phyloP scores from a whole-genome alignment of 2,113 vertebrate genomes.

The Synchiropus splendidus region DNA sequence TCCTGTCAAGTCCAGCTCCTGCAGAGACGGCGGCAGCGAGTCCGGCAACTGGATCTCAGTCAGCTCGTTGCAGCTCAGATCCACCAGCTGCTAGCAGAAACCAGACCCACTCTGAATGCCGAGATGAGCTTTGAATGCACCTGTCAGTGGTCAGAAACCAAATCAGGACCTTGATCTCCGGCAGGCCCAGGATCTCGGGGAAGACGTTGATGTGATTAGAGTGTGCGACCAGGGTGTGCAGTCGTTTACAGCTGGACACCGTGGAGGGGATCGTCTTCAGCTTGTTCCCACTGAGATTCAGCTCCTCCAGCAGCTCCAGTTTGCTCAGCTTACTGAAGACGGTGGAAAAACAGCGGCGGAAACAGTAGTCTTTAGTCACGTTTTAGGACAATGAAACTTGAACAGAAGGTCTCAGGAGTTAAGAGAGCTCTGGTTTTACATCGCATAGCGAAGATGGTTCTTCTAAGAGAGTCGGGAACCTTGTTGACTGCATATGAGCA shows the following conservation, averaged over 20 bases:
- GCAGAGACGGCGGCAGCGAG: conserved; percentile 76
- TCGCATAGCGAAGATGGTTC: no score
- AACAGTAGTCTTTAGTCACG: no score
- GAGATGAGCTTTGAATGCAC: no score
- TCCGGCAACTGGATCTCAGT: conserved; percentile 89
- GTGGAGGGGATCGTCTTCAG: conserved; percentile 92
- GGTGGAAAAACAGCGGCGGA: conserved; percentile 6
- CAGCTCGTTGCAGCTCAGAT: conserved; percentile 91
- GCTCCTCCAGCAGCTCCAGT: conserved; percentile 85
- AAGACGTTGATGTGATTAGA: conserved; percentile 90
- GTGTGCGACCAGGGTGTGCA: conserved; percentile 87
- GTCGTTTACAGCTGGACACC: conserved; percentile 84
- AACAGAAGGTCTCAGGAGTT: no score
- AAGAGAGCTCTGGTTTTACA: no score
- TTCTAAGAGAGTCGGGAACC: no score
- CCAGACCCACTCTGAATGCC: no score
- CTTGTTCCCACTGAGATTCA: conserved; percentile 92
- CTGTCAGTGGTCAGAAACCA: no score
- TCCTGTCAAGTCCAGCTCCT: conserved; percentile 88
- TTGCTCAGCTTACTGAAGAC: conserved; percentile 83
- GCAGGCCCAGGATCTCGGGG: conserved; percentile 88
- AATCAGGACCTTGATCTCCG: conserved; percentile 81
- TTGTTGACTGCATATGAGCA: no score
- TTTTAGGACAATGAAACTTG: no score
- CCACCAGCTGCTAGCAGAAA: conserved; percentile 73